Conservation (phyloP, 2,888 invertebrate genomes). For the Aleiodes alternator region DNA sequence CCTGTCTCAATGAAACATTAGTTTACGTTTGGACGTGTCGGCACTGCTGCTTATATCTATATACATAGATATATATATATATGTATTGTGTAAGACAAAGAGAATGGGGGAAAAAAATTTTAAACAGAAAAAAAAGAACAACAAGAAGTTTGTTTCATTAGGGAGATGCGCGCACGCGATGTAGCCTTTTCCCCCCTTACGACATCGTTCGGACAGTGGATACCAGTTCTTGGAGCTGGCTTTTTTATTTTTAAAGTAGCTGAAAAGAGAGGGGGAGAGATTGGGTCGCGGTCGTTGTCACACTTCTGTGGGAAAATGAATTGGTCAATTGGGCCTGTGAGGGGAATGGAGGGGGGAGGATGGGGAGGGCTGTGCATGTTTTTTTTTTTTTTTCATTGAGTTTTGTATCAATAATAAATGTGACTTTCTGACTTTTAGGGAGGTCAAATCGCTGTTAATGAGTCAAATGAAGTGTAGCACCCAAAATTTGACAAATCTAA, state of each 20-base stretch:
- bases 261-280: neutral
- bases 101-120: conserved; percentile 10
- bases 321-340: conserved; percentile 1
- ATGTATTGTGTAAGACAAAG: conserved; percentile 42
- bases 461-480: no score
- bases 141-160: conserved; percentile 52
- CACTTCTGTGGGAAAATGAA: neutral
- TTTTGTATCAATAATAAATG: no score
- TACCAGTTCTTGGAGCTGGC: conserved; percentile 20
- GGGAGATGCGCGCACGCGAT: conserved; percentile 56
- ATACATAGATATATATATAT: conserved; percentile 13
- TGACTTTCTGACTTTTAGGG: no score
- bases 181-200: conserved; percentile 53
- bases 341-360: neutral
- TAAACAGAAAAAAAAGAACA: no score
- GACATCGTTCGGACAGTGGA: conserved; percentile 35
- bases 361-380: no score
- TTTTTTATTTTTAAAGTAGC: conserved; percentile 35
- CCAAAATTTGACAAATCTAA: no score
- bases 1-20: conserved; percentile 74
- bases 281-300: neutral
- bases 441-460: no score
- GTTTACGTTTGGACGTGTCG: conserved; percentile 66
- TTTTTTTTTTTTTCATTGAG: no score
- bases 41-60: conserved; percentile 34